Conservation (phyloP, 2,888 invertebrate species). For the Aelia acuminata region DNA sequence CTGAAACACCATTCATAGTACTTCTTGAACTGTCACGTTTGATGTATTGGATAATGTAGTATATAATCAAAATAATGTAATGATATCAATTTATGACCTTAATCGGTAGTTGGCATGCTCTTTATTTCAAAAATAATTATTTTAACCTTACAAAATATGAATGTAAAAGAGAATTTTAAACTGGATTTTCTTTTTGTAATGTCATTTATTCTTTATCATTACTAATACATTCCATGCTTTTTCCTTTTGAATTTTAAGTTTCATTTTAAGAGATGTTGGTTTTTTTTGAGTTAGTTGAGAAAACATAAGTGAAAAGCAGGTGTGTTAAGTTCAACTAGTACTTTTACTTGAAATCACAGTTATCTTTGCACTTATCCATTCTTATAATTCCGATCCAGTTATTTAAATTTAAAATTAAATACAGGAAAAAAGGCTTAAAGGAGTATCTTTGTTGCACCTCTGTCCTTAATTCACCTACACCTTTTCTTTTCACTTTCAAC, state of each 20-base stretch:
- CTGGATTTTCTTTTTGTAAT: neutral
- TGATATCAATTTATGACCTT: slow-evolving; percentile 23
- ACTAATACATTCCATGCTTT: neutral
- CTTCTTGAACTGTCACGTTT: slow-evolving; percentile 40
- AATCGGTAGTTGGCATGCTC: slow-evolving; percentile 33
- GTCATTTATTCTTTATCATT: neutral
- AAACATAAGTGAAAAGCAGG: neutral
- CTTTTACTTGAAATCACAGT: neutral
- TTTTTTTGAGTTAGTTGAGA: neutral
- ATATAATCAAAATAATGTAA: slow-evolving; percentile 28
- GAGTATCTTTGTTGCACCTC: slow-evolving; percentile 16
- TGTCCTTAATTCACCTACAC: slow-evolving; percentile 18
- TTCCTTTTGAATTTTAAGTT: neutral
- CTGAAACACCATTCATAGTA: slow-evolving; percentile 52
- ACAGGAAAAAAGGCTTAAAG: neutral
- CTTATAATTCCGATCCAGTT: neutral
- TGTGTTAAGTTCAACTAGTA: neutral
- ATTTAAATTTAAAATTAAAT: neutral
- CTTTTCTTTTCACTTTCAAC: neutral
- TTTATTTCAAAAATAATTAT: neutral
- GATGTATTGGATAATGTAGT: slow-evolving; percentile 1
- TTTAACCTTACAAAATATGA: neutral
- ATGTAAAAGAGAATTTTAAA: neutral
- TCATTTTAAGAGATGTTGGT: neutral
- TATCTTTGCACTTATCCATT: neutral